These are phyloP conservation scores for Labia minor DNA, from an alignment of 2,888 invertebrate genomes.

Conservation along the genomic window DNA sequence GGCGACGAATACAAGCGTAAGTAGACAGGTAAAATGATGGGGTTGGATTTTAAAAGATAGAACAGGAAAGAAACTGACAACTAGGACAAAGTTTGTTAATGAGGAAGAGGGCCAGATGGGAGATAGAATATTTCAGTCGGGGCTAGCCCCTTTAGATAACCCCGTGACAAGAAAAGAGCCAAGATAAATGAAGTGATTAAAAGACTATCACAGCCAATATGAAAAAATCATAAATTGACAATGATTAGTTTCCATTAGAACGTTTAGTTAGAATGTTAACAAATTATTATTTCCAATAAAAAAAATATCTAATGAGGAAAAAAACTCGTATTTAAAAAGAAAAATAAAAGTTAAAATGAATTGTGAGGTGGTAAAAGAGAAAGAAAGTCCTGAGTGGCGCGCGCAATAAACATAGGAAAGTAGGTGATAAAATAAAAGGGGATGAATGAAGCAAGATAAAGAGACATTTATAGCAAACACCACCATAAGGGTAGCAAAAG, in stretches of 20 bases:
- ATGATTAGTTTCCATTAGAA: too few relatives aligned
- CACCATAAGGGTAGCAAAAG: slow-evolving; percentile 3
- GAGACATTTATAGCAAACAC: neutral
- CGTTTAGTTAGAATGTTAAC: too few relatives aligned
- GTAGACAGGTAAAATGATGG: slow-evolving; percentile 5
- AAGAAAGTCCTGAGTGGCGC: neutral
- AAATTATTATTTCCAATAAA: too few relatives aligned
- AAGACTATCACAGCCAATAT: too few relatives aligned
- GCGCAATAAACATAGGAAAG: neutral
- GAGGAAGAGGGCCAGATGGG: neutral
- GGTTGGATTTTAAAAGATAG: neutral
- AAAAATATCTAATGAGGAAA: neutral
- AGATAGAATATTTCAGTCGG: neutral
- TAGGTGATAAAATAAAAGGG: neutral
- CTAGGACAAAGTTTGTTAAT: neutral
- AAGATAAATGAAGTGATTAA: neutral
- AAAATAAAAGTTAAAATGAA: too few relatives aligned
- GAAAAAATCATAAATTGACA: too few relatives aligned
- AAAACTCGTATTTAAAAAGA: neutral
- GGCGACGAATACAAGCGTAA: neutral
- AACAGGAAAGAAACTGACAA: neutral
- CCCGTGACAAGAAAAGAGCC: neutral
- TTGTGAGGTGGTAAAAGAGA: neutral
- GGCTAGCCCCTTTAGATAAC: neutral
- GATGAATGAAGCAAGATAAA: slow-evolving; percentile 7